Percentiles rank a stretch among this genome's conserved stretches.
phyloP scores from a whole-genome alignment of 2,888 invertebrate genomes.

The Chrysolina americana region DNA sequence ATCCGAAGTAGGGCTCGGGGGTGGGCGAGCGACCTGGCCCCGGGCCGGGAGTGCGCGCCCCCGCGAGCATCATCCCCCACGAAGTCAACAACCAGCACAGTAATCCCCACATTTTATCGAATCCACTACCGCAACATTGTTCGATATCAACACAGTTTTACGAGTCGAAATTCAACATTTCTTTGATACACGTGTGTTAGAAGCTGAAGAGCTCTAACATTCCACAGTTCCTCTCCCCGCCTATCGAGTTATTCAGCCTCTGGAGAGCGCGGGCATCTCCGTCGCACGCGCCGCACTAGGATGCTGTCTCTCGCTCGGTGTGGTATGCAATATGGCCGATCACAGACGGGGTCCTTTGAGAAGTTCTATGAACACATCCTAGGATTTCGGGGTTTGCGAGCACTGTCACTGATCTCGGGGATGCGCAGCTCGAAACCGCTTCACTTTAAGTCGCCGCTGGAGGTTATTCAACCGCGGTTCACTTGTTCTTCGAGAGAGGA shows the following conservation, averaged over 20 bases:
- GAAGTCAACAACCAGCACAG: conserved; percentile 59
- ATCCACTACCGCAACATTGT: conserved; percentile 46
- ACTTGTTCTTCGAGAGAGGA: background rate
- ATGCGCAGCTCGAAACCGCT: background rate
- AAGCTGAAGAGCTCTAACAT: conserved; percentile 68
- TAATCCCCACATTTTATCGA: conserved; percentile 56
- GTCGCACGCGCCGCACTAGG: conserved; percentile 55
- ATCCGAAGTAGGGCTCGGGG: conserved; percentile 61
- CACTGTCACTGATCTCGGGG: conserved; percentile 17
- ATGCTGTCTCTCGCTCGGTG: conserved; percentile 63
- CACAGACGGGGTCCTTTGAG: conserved; percentile 62
- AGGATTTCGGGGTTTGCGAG: conserved; percentile 44
- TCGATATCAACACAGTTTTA: conserved; percentile 23
- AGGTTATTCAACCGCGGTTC: background rate
- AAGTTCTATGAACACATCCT: conserved; percentile 60
- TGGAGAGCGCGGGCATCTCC: conserved; percentile 63
- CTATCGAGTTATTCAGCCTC: conserved; percentile 68
- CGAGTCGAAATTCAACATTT: conserved; percentile 56
- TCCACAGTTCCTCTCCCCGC: conserved; percentile 68
- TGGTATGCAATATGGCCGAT: conserved; percentile 72
- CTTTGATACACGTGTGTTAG: conserved; percentile 66
- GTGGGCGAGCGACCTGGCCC: conserved; percentile 65
- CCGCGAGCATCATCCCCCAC: conserved; percentile 60
- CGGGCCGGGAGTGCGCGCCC: conserved; percentile 65
- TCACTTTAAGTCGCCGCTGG: background rate